Evolutionary conservation across 2,888 invertebrate species (phyloP).

Genomic region (Torymus texanus): DNA sequence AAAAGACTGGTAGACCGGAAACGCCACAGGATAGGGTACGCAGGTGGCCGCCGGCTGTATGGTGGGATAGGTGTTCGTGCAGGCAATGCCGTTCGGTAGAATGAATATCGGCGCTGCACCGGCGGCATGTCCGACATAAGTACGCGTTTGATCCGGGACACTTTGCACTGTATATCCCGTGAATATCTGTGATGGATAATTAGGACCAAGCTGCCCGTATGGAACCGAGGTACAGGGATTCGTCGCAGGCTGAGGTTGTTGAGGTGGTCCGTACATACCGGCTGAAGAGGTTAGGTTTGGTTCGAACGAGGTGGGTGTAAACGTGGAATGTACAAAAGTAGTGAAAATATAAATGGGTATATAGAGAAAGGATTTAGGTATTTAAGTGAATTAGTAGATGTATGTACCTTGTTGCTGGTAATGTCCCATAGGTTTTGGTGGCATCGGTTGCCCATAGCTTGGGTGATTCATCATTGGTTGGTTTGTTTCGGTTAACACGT

Average conservation of each 20-base stretch:
- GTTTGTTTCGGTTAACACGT: constrained; percentile 60
- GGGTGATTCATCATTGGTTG: constrained; percentile 59
- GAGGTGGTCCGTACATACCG: not conserved
- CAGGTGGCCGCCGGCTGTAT: constrained; percentile 60
- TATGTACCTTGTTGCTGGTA: too few species aligned
- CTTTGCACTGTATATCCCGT: constrained; percentile 56
- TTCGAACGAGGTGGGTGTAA: too few species aligned
- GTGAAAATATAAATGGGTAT: too few species aligned
- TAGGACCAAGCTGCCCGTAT: not conserved
- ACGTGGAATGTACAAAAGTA: too few species aligned
- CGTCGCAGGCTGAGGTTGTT: not conserved
- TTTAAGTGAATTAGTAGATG: too few species aligned
- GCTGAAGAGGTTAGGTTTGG: too few species aligned
- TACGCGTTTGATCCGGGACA: constrained; percentile 66
- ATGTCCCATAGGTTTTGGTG: constrained; percentile 27
- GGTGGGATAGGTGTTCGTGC: constrained; percentile 43
- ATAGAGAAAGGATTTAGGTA: too few species aligned
- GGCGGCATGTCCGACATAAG: constrained; percentile 49
- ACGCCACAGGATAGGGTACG: constrained; percentile 62
- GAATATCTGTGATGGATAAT: not conserved
- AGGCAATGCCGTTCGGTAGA: constrained; percentile 60
- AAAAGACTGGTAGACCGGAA: too few species aligned
- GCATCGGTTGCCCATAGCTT: constrained; percentile 55
- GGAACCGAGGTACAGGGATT: not conserved
- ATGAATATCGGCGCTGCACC: constrained; percentile 66